Conservation (phyloP, 2,888 invertebrate genomes). For the Nymphalis urticae region DNA sequence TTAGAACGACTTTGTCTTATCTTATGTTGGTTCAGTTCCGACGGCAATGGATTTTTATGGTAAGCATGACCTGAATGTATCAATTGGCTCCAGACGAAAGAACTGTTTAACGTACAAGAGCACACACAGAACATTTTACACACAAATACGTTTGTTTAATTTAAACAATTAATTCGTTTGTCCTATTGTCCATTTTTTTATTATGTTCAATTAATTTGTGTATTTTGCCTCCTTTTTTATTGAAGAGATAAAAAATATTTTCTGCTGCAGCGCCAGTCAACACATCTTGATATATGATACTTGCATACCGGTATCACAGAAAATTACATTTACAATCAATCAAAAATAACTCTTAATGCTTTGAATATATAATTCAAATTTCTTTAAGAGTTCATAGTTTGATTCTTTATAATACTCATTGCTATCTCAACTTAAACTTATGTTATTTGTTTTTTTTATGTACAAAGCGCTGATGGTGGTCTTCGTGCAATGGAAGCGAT, state of each 20-base stretch:
- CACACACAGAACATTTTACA: too few species aligned
- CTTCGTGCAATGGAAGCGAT: not conserved
- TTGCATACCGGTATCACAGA: not conserved
- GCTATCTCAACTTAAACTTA: conserved; percentile 18
- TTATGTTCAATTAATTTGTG: not conserved
- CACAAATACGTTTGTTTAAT: too few species aligned
- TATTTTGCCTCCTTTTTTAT: conserved; percentile 9
- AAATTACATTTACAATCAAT: not conserved
- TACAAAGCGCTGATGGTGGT: conserved; percentile 18
- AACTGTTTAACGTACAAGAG: too few species aligned
- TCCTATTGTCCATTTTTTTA: not conserved
- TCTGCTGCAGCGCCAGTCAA: conserved; percentile 13
- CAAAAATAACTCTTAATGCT: conserved; percentile 11
- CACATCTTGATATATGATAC: conserved; percentile 11
- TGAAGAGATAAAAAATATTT: conserved; percentile 17
- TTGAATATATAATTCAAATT: conserved; percentile 10
- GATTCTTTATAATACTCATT: conserved; percentile 11
- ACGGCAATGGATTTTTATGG: too few species aligned
- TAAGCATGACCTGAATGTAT: too few species aligned
- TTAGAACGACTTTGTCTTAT: too few species aligned
- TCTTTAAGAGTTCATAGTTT: not conserved
- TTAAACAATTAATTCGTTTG: too few species aligned
- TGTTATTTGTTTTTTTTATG: conserved; percentile 21
- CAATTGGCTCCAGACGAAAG: too few species aligned
- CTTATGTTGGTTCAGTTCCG: too few species aligned